A percentile compares a stretch with the other conserved stretches of the same genome.
These are phyloP conservation scores for Lamprologus tigripictilis DNA, from an alignment of 2,113 vertebrate species.

Conservation along the genomic window DNA sequence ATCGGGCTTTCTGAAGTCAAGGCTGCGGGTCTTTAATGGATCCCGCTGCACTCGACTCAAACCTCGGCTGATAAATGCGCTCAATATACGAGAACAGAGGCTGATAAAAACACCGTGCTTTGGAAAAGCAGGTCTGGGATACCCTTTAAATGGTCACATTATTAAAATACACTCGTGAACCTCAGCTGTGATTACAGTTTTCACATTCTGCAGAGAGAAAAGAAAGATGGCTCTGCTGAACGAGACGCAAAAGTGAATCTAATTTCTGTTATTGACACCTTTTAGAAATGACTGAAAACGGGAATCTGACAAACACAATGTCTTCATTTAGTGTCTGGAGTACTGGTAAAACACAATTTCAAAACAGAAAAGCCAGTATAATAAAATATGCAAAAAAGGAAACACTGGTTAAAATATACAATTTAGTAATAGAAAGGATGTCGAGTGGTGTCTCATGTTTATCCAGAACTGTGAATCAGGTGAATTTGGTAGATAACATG, in stretches of 20 bases:
- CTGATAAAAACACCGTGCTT: neutral
- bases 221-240: neutral
- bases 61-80: neutral
- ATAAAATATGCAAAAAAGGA: neutral
- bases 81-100: neutral
- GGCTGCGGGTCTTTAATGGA: neutral
- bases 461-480: neutral
- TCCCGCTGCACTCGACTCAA: neutral
- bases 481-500: neutral
- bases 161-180: constrained; percentile 2
- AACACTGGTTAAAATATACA: neutral
- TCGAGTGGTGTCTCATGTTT: neutral
- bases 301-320: neutral
- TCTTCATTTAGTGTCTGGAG: neutral
- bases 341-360: neutral
- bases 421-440: neutral
- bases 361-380: neutral
- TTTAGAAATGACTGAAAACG: neutral
- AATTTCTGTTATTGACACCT: neutral
- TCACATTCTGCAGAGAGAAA: constrained; percentile 19
- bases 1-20: neutral
- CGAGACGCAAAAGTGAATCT: neutral
- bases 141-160: neutral
- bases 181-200: constrained; percentile 13
- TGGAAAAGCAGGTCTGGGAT: neutral